Base-by-base conservation (phyloP, 1,140 invertebrate species). In the Pissodes strobi region DNA sequence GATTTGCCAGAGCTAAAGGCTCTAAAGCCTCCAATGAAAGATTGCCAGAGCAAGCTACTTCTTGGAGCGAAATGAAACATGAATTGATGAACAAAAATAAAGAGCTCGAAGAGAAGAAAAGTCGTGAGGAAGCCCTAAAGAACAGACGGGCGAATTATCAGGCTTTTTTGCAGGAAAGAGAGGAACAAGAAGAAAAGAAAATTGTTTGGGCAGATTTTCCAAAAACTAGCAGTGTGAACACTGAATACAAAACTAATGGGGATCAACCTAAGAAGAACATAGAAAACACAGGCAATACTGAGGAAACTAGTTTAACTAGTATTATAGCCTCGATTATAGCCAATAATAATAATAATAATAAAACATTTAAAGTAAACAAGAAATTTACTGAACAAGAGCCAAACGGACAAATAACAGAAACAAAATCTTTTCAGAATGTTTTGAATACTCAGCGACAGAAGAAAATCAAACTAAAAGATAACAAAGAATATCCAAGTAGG, bases 21-120 rank as follows among this genome's bases (percentile, higher is more conserved):
- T n/a, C n/a, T n/a, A 90, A 90, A 78, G 79, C 87, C 0, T 89
- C 88, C 8, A 90, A 90, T 72, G 83, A 87, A 73, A n/a, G n/a
- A n/a, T n/a, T n/a, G n/a, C n/a, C n/a, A n/a, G n/a, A n/a, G n/a
- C n/a, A n/a, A n/a, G n/a, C 87, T 41, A 90, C 89, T 27, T 84
- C 88, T 73, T 91, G 89, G 89, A 79, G 82, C 41, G 78, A 86
- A n/a, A n/a, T n/a, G n/a, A n/a, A n/a, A n/a, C n/a, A n/a, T n/a
- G n/a, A n/a, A n/a, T n/a, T n/a, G n/a, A 59, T 82, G 57, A 70
- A 82, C 8, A 79, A 79, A 67, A 78, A 83, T 55, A 72, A 77
- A 52, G 69, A 71, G 34, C 69, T 79, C 30, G 76, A 81, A 48
- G 69, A 74, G 38, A 76, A 77, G 43, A 80, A 82, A 64, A 76